Evolutionary conservation across 2,797 vertebrate genomes (phyloP).

Genomic region (Diceros bicornis): DNA sequence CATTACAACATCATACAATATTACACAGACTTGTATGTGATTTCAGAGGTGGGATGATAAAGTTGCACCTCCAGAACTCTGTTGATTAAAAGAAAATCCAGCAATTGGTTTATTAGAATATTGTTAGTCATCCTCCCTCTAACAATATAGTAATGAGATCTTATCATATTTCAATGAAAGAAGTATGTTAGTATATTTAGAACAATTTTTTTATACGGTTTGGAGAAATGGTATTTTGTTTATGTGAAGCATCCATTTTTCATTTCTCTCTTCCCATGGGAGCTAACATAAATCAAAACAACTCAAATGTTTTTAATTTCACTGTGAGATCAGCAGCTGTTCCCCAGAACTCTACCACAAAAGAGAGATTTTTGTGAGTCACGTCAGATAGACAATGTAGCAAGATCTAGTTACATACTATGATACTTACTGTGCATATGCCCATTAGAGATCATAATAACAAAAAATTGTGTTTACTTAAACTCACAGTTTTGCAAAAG

Average conservation of each 20-base stretch:
- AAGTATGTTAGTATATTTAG: constrained; percentile 81
- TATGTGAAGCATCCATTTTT: constrained; percentile 89
- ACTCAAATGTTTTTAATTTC: constrained; percentile 90
- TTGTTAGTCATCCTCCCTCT: background rate
- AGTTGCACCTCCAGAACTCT: constrained; percentile 52
- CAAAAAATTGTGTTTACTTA: constrained; percentile 88
- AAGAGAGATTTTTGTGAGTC: constrained; percentile 86
- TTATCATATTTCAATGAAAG: constrained; percentile 52
- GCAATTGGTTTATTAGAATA: background rate
- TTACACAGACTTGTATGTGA: background rate
- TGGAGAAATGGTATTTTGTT: constrained; percentile 88
- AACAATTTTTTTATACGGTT: constrained; percentile 66
- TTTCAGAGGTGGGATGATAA: constrained; percentile 29
- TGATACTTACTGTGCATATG: constrained; percentile 85
- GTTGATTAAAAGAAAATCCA: background rate
- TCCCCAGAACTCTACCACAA: constrained; percentile 89
- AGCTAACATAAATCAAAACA: constrained; percentile 91
- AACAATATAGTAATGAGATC: background rate
- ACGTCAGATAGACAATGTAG: constrained; percentile 87
- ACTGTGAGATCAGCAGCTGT: constrained; percentile 91
- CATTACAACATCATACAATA: background rate
- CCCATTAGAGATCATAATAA: constrained; percentile 84
- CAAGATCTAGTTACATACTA: constrained; percentile 88
- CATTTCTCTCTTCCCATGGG: constrained; percentile 88
- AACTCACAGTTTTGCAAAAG: constrained; percentile 86